Conservation (phyloP, 2,113 vertebrate species). For the Quiscalus mexicanus region DNA sequence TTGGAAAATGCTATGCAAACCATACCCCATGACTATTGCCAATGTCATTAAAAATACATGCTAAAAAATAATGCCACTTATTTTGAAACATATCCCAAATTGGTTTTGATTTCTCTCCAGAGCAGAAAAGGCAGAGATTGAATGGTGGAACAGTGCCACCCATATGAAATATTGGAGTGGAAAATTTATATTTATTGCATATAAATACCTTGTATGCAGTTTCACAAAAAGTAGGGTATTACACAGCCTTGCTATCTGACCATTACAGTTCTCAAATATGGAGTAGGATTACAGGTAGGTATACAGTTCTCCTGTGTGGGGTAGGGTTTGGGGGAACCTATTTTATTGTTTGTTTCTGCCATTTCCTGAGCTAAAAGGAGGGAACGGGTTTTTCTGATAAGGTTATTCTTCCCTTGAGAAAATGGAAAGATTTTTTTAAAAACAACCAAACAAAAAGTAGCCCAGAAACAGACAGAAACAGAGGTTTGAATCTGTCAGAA, state of each 20-base stretch:
- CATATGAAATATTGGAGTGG: background rate
- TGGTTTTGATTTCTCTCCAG: background rate
- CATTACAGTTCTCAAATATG: background rate
- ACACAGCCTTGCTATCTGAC: background rate
- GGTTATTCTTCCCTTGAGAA: background rate
- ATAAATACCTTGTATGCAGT: background rate
- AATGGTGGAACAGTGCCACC: background rate
- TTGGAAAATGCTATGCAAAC: background rate
- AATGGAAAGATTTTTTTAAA: background rate
- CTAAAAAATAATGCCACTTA: background rate
- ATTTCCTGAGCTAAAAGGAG: background rate
- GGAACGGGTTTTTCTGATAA: background rate
- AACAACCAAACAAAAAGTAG: background rate
- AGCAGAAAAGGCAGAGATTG: background rate
- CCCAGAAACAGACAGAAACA: background rate
- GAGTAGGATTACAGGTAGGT: no score
- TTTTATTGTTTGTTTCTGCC: background rate
- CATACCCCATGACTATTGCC: background rate
- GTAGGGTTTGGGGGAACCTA: background rate
- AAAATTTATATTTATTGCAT: background rate
- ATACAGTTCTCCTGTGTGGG: accelerated
- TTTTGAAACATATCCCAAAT: background rate
- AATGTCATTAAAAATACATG: background rate
- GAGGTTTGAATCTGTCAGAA: background rate
- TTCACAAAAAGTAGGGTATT: background rate